Evolutionary conservation across 2,797 vertebrate species (phyloP), one percentile per base, ranked within the genome.

Genomic region (Pteropus rufus): DNA sequence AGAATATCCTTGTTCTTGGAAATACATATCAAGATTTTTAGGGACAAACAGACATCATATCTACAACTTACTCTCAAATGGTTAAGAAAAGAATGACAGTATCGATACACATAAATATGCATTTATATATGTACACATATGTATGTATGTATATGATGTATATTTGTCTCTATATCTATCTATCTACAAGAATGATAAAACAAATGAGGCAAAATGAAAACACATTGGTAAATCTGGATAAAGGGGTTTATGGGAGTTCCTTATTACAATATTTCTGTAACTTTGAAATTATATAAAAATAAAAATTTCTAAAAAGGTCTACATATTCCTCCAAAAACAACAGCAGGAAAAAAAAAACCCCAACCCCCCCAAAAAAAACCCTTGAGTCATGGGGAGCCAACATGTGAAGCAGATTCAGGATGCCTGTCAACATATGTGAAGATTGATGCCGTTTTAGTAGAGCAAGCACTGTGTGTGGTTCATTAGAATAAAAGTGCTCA

Each of bases 271-370:
- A 67, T 94, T 75, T 76, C 67, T 73, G 0, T 83, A 87, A 84
- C 44, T 91, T 65, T 56, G 54, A 46, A 76, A 89, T 81, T 60
- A 67, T 24, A 39, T 88, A 81, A 82, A 93, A 89, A 79, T 21
- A 82, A 36, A 52, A 46, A 64, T 12, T 10, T 54, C 56, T 1
- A 44, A 44, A 36, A 65, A 46, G 6, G 39, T 86, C 41, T 60
- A 73, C 15, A 7, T 58, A 39, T 16, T 54, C 18, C 36, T 89
- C 58, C n/a, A 34, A 54, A 65, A 83, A 72, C 34, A 84, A 52
- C 44, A 69, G 46, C 23, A 72, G 75, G 2, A 60, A 67, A 83
- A 65, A 82, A 54, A 70, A 2, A 7, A n/a, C n/a, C 24, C 34
- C 12, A 69, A 54, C 39, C 12, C 6, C 36, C 49, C 26, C 24